A percentile compares a stretch with the other conserved stretches of the same genome.
Conservation (phyloP, 1,140 invertebrate genomes). For the Tetramorium simillimum region DNA sequence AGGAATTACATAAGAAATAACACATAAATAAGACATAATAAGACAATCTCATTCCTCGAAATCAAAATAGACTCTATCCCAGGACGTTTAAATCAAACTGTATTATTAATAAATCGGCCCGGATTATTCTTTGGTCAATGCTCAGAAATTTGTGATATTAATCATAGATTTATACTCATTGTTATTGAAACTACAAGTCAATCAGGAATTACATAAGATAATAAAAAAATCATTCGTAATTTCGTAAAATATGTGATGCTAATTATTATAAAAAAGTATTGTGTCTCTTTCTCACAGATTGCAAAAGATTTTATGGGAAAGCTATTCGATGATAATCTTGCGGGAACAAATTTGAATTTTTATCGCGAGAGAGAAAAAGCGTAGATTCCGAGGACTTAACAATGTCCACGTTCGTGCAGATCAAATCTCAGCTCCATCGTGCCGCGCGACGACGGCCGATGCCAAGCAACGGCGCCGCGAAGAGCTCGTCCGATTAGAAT, state of each 20-base stretch:
- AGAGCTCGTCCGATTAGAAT: slow-evolving; percentile 54
- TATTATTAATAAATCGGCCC: slow-evolving; percentile 84
- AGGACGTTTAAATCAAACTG: slow-evolving; percentile 90
- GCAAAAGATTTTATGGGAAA: background rate
- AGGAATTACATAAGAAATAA: slow-evolving; percentile 29
- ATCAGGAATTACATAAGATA: slow-evolving; percentile 21
- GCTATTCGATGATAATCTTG: background rate
- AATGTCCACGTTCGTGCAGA: slow-evolving; percentile 27
- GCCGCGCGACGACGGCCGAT: slow-evolving; percentile 23
- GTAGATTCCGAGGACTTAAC: slow-evolving; percentile 28
- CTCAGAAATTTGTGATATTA: too few relatives aligned
- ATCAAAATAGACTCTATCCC: slow-evolving; percentile 86
- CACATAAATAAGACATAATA: slow-evolving; percentile 7
- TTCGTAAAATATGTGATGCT: slow-evolving; percentile 23
- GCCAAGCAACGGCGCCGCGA: slow-evolving; percentile 21
- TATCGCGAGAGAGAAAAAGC: background rate
- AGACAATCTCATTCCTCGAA: too few relatives aligned
- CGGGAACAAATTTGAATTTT: slow-evolving; percentile 1
- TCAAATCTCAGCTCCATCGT: slow-evolving; percentile 21
- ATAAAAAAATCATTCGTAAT: background rate
- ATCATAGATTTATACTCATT: too few relatives aligned
- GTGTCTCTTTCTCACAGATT: background rate
- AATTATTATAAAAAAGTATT: slow-evolving; percentile 13
- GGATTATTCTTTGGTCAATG: slow-evolving; percentile 80
- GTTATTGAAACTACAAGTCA: background rate